A percentile compares a stretch with the other conserved stretches of the same genome.
Conservation (phyloP, 2,888 invertebrate genomes). For the Ryuthela nishihirai region DNA sequence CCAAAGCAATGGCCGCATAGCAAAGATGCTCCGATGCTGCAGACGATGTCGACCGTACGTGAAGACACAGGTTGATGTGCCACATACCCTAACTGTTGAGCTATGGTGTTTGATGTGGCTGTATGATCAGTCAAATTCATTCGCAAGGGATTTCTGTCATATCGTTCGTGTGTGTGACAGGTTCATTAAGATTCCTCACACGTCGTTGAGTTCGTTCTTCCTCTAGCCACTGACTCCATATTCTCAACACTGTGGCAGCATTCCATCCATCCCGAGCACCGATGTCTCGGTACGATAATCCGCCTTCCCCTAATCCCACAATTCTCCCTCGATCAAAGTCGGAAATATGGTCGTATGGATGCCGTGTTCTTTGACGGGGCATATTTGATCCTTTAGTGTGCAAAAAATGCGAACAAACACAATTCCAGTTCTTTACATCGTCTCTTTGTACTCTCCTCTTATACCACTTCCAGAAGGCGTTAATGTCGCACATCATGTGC, state of each 20-base stretch:
- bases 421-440: not conserved
- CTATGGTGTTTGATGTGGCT: not conserved
- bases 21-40: not conserved
- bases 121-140: not conserved
- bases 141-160: not conserved
- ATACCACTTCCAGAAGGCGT: not conserved
- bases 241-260: not conserved
- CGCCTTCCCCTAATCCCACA: not conserved
- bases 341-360: no score
- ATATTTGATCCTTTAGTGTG: not conserved
- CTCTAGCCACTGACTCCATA: not conserved
- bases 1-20: not conserved
- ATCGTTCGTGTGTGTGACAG: not conserved
- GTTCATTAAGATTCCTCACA: not conserved
- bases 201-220: not conserved
- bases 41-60: not conserved
- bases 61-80: not conserved
- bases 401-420: no score
- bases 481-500: no score
- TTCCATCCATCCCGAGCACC: not conserved
- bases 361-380: not conserved
- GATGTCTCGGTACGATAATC: no score
- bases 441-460: not conserved
- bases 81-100: not conserved
- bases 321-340: no score